A percentile compares a stretch with the other conserved stretches of the same genome.
phyloP scores from a whole-genome alignment of 2,113 vertebrate species.

The Bufo gargarizans region DNA sequence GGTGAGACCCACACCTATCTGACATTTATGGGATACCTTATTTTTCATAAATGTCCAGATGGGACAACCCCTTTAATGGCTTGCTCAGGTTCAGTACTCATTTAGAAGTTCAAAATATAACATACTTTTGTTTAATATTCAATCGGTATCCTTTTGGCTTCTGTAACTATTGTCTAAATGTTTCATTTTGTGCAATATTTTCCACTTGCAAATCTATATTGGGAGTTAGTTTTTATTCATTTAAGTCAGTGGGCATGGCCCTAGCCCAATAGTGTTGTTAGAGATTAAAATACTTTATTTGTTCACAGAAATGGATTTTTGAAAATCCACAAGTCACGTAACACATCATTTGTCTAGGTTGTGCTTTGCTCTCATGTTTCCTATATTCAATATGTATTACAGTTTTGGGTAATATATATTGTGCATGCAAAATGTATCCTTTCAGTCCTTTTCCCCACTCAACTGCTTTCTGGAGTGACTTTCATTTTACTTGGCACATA shows the following conservation, averaged over 20 bases:
- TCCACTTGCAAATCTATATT: background rate
- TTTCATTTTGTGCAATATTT: background rate
- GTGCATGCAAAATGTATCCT: constrained; percentile 23
- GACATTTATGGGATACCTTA: no score
- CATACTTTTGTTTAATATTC: background rate
- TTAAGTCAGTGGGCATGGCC: background rate
- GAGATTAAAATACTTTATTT: constrained; percentile 27
- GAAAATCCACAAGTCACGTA: background rate
- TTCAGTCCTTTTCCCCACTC: constrained; percentile 26
- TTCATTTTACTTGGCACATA: constrained; percentile 13
- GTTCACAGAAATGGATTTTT: constrained; percentile 1
- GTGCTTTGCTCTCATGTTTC: constrained; percentile 9
- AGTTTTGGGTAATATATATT: constrained; percentile 29
- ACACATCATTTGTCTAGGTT: constrained; percentile 26
- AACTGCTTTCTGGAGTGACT: constrained; percentile 44
- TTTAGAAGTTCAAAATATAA: no score
- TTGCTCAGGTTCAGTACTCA: no score
- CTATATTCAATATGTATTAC: constrained; percentile 23
- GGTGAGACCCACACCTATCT: no score
- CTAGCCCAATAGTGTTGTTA: background rate
- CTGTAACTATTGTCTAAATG: background rate
- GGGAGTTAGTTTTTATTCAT: background rate
- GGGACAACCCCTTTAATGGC: no score
- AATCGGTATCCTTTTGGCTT: background rate
- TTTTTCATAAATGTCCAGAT: no score